Percentiles rank a stretch among this genome's conserved stretches.
Evolutionary conservation across 2,113 vertebrate species (phyloP).

Genomic region (Pseudorectes ferrugineus): DNA sequence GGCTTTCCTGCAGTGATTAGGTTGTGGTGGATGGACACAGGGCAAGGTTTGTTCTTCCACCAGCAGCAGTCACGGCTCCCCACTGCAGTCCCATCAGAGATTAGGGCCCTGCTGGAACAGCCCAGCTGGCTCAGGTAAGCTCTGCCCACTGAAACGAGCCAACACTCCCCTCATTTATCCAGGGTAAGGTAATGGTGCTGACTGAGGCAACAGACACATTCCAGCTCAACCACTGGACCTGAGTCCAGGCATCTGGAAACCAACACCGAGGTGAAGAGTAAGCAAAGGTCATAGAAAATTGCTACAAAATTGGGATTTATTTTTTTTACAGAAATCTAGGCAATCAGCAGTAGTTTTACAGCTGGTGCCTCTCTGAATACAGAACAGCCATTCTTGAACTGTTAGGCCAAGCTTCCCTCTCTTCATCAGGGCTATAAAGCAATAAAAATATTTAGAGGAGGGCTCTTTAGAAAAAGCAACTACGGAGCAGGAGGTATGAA

Average conservation of each 20-base stretch:
- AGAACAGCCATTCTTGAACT: not conserved
- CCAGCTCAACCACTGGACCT: not conserved
- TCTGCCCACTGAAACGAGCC: not conserved
- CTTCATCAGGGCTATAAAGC: not conserved
- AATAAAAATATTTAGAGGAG: not conserved
- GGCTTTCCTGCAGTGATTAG: not conserved
- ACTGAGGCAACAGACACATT: not conserved
- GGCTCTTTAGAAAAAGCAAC: not conserved
- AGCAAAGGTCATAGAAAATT: not conserved
- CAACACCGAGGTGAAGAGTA: not conserved
- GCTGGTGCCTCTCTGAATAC: not conserved
- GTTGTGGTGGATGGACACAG: rapidly evolving
- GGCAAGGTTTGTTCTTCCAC: rapidly evolving
- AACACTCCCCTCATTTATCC: not conserved
- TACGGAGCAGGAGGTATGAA: not conserved
- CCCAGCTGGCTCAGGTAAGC: not conserved
- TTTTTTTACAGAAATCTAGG: not conserved
- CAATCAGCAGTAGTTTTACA: not conserved
- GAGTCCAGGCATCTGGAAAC: not conserved
- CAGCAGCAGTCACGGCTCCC: not conserved
- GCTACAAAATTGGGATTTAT: not conserved
- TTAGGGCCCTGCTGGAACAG: not conserved
- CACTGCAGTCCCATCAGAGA: not conserved
- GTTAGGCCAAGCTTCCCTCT: not conserved
- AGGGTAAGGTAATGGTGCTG: not conserved